Base-by-base conservation (phyloP, 2,888 invertebrate species). In the Pteria penguin region DNA sequence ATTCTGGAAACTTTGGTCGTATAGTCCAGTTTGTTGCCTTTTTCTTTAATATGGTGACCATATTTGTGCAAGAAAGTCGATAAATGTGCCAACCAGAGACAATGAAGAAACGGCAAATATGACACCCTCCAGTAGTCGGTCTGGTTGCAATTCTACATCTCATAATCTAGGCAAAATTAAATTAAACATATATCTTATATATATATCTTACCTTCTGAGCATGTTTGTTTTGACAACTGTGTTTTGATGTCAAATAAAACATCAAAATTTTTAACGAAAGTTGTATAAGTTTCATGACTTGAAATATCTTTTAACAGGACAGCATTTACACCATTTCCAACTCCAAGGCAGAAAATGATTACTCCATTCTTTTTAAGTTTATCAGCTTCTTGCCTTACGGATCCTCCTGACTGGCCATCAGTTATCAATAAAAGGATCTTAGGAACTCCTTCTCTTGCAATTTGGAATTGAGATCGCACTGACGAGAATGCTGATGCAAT, bases 291-390 rank as follows among this genome's bases (percentile, higher is more conserved):
- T 27, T 27, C 22, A n/a, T 61, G 29, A 4, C 29, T 11, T 22
- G 61, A 61, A 18, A 61, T 31, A 22, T 22, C 22, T 61, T 31
- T 61, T 2, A 61, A 29, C 27, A 61, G 22, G 1, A 22, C 31
- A 14, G 27, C 27, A 61, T 61, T 61, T 31, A 61, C 31, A 4
- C 61, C 61, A n/a, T 27, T n/a, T 4, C 61, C 61, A 31, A 61
- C 61, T 4, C 61, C 61, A 22, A 61, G 29, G n/a, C 61, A 61
- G 31, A 61, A 61, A 4, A 61, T 31, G 31, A 31, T 61, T 11
- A 61, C 61, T 3, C 61, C 61, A 27, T 5, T 8, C 4, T 22
- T 31, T n/a, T 61, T 31, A 14, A 36, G 45, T 14, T 36, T 36
- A 36, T 36, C 45, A 36, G 45, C 45, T 36, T 5, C 45, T 14